Conservation (phyloP, 1,140 invertebrate species). For the Caenorhabditis latens region DNA sequence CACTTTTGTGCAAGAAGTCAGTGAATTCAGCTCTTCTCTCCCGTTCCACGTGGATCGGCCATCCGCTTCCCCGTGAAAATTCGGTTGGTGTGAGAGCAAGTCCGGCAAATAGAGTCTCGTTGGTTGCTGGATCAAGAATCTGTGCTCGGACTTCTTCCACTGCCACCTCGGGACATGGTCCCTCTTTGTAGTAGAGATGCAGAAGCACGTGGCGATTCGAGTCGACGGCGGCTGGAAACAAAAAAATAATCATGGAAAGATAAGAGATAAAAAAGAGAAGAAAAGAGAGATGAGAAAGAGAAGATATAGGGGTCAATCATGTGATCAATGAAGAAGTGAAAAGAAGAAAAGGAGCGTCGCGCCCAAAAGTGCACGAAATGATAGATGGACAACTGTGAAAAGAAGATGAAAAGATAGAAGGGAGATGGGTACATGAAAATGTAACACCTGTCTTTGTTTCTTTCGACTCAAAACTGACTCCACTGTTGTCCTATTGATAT, state of each 20-base stretch:
- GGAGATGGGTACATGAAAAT: not conserved
- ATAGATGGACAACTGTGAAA: conserved; percentile 31
- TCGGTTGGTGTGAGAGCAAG: conserved; percentile 28
- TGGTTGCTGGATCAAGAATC: conserved; percentile 52
- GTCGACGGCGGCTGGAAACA: conserved; percentile 23
- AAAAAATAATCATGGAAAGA: not conserved
- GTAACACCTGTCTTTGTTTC: not conserved
- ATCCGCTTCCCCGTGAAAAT: conserved; percentile 58
- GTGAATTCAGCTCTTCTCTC: conserved; percentile 42
- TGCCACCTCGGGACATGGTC: conserved; percentile 59
- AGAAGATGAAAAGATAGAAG: not conserved
- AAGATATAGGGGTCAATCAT: conserved; percentile 34
- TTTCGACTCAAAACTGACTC: conserved; percentile 11
- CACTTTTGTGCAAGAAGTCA: conserved; percentile 44
- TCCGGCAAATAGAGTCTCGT: conserved; percentile 47
- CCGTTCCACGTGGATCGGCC: conserved; percentile 50
- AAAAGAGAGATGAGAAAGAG: not conserved
- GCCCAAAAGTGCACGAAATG: conserved; percentile 44
- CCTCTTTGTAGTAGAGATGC: conserved; percentile 68
- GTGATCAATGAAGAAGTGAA: conserved; percentile 38
- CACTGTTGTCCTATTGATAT: no score
- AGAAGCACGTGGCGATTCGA: conserved; percentile 62
- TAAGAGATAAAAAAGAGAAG: not conserved
- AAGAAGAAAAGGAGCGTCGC: not conserved
- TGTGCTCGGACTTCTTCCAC: conserved; percentile 62